Evolutionary conservation across 2,797 vertebrate genomes (phyloP).

Genomic region (Neosilurus mollespiculum): DNA sequence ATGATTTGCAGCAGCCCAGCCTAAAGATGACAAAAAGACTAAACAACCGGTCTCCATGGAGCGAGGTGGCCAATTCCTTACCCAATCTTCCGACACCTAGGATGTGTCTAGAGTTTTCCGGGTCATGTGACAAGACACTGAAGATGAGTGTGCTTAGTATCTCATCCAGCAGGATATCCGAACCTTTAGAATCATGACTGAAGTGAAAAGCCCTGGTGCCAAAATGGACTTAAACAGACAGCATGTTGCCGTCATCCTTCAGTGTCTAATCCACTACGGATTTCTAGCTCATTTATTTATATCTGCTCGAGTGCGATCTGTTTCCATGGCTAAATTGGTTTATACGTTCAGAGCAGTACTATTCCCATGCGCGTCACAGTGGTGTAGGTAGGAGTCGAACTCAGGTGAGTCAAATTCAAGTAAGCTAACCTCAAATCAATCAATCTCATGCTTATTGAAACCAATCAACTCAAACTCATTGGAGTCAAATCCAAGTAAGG

Average conservation of each 20-base stretch:
- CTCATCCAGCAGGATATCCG: background rate
- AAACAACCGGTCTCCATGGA: background rate
- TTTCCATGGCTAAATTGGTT: slow-evolving; percentile 11
- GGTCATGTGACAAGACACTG: background rate
- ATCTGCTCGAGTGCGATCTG: slow-evolving; percentile 43
- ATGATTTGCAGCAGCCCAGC: background rate
- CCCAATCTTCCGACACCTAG: background rate
- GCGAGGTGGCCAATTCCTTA: background rate
- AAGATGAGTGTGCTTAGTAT: background rate
- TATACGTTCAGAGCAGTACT: background rate
- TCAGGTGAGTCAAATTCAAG: no score
- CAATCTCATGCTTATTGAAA: no score
- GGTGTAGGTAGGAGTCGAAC: no score
- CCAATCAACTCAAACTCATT: no score
- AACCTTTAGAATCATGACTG: slow-evolving; percentile 27
- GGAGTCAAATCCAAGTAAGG: no score
- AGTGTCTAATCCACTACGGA: slow-evolving; percentile 31
- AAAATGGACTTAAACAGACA: slow-evolving; percentile 27
- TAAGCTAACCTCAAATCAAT: no score
- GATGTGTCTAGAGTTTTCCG: background rate
- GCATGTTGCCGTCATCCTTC: slow-evolving; percentile 36
- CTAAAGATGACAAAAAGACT: background rate
- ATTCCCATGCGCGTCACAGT: background rate
- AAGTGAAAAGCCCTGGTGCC: slow-evolving; percentile 17
- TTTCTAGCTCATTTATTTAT: slow-evolving; percentile 43